Evolutionary conservation across 2,113 vertebrate genomes (phyloP).

Genomic region (Ivindomyrus marchei): DNA sequence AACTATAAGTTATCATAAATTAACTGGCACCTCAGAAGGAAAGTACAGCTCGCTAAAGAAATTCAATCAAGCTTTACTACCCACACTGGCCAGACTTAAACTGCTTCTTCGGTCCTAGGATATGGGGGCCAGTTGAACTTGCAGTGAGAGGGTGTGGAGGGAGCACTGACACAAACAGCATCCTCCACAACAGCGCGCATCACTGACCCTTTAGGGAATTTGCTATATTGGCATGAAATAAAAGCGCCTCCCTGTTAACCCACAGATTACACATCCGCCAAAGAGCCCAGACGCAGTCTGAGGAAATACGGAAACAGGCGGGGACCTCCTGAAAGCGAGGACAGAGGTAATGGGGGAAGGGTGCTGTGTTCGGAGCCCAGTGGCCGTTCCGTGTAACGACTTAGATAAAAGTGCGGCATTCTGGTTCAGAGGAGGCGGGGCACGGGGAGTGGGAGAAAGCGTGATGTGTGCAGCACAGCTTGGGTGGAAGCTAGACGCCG

Average conservation of each 20-base stretch:
- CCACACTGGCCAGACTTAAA: not conserved
- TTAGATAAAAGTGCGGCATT: not conserved
- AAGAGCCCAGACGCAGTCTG: not conserved
- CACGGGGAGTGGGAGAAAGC: not conserved
- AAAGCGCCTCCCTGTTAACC: conserved; percentile 6
- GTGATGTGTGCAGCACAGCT: not conserved
- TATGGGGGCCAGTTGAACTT: not conserved
- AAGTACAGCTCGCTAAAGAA: not conserved
- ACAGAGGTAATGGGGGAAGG: not conserved
- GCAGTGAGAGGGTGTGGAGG: not conserved
- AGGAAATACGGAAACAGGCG: not conserved
- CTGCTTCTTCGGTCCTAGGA: not conserved
- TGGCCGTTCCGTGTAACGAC: not conserved
- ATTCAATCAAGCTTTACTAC: not conserved
- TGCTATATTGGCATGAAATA: not conserved
- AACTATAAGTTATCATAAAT: not conserved
- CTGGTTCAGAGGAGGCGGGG: not conserved
- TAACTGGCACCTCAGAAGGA: not conserved
- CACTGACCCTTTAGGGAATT: not conserved
- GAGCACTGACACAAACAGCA: not conserved
- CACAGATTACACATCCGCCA: not conserved
- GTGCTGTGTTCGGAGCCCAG: not conserved
- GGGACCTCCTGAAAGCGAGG: not conserved
- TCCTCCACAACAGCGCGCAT: not conserved
- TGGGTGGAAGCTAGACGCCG: not conserved